phyloP scores from a whole-genome alignment of 2,888 invertebrate species.

The Thymelicus lineola region DNA sequence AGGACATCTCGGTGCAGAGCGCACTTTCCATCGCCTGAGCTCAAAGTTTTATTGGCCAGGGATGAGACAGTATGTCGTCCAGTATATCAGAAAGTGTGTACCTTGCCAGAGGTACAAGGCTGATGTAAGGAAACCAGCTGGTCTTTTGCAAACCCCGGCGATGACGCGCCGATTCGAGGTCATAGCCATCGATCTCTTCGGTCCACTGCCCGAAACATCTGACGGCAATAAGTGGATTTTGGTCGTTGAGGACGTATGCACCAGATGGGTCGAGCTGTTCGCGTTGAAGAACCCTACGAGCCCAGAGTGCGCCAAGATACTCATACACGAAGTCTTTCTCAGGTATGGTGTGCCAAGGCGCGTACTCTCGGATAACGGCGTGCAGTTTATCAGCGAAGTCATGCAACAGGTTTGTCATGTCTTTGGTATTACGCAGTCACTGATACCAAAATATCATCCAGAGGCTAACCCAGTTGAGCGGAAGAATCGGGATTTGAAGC shows the following conservation, averaged over 20 bases:
- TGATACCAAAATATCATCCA: conserved; percentile 14
- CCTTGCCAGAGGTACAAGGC: conserved; percentile 43
- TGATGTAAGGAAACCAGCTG: conserved; percentile 38
- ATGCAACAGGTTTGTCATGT: conserved; percentile 41
- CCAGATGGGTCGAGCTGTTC: conserved; percentile 50
- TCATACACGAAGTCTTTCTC: conserved; percentile 44
- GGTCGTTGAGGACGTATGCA: conserved; percentile 45
- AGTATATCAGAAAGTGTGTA: conserved; percentile 10
- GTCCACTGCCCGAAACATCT: conserved; percentile 42
- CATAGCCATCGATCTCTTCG: conserved; percentile 45
- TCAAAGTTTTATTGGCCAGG: conserved; percentile 39
- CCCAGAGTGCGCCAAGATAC: conserved; percentile 38
- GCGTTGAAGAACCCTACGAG: conserved; percentile 44
- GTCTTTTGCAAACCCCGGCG: conserved; percentile 40
- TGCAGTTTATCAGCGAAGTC: conserved; percentile 44
- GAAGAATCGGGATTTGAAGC: neutral
- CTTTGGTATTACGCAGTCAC: neutral
- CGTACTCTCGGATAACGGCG: conserved; percentile 44
- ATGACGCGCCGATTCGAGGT: conserved; percentile 38
- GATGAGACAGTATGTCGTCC: conserved; percentile 5
- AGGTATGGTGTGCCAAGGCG: conserved; percentile 45
- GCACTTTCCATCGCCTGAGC: conserved; percentile 57
- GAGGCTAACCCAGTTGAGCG: conserved; percentile 5
- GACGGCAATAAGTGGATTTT: conserved; percentile 46
- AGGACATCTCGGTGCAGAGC: conserved; percentile 47